Evolutionary conservation across 2,113 vertebrate genomes (phyloP).

Genomic region (Tragulus kanchil): DNA sequence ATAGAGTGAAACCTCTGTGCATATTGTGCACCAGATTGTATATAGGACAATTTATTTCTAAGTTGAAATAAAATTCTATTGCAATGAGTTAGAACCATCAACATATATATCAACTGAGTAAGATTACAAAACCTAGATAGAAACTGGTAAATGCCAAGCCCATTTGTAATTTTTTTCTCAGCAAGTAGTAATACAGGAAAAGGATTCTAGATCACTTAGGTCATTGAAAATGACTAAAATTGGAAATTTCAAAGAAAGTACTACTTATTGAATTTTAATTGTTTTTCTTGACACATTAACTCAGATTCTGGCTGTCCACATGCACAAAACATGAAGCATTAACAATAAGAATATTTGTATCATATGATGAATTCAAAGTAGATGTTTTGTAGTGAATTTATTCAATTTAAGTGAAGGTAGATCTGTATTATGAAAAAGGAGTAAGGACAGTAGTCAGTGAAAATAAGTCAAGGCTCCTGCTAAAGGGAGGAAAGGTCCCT

Average conservation of each 20-base stretch:
- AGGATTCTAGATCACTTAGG: not conserved
- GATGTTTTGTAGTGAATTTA: not conserved
- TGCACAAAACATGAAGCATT: not conserved
- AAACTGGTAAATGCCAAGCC: conserved; percentile 22
- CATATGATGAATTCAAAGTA: not conserved
- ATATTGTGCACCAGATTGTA: not conserved
- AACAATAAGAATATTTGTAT: not conserved
- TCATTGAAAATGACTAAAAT: not conserved
- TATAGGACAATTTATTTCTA: not conserved
- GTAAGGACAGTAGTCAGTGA: not conserved
- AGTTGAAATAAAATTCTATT: conserved; percentile 36
- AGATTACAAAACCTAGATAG: not conserved
- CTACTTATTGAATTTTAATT: not conserved
- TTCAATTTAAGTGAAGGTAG: not conserved
- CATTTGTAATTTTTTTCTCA: conserved; percentile 1
- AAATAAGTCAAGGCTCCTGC: not conserved
- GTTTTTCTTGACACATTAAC: not conserved
- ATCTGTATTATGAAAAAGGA: not conserved
- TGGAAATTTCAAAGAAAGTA: conserved; percentile 17
- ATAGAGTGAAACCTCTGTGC: not conserved
- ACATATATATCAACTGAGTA: not conserved
- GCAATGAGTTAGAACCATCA: not conserved
- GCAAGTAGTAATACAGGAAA: not conserved
- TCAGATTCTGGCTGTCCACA: not conserved
- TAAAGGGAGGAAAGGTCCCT: not conserved